Percentiles rank a stretch among this genome's conserved stretches.
Evolutionary conservation across 2,797 vertebrate genomes (phyloP).

Genomic region (Hydrocynus forskahlii): DNA sequence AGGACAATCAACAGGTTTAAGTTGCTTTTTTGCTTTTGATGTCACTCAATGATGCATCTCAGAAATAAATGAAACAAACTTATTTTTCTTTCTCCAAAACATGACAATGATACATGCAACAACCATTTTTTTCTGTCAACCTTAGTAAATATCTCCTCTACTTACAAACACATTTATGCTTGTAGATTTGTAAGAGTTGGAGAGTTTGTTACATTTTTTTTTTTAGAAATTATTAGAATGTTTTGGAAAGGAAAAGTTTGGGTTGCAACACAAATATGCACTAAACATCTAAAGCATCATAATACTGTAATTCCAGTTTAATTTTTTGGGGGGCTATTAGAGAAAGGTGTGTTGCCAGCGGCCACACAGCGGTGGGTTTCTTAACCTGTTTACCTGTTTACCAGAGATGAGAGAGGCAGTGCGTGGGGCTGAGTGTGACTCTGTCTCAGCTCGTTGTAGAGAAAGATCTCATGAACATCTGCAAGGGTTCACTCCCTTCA

Average conservation of each 20-base stretch:
- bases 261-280: not conserved
- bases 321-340: not conserved
- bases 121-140: too few relatives aligned
- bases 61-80: too few relatives aligned
- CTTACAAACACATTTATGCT: too few relatives aligned
- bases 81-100: too few relatives aligned
- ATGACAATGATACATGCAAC: too few relatives aligned
- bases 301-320: not conserved
- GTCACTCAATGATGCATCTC: too few relatives aligned
- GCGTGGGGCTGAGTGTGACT: slow-evolving; percentile 31
- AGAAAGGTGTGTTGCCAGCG: not conserved
- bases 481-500: slow-evolving; percentile 66
- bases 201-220: too few relatives aligned
- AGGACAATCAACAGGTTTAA: too few relatives aligned
- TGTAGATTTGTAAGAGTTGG: not conserved
- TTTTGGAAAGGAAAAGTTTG: not conserved
- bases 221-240: too few relatives aligned
- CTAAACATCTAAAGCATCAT: not conserved
- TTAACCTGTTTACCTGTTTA: slow-evolving; percentile 41
- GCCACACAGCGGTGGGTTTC: slow-evolving; percentile 2
- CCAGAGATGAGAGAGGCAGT: slow-evolving; percentile 29
- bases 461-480: slow-evolving; percentile 68
- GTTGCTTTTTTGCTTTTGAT: too few relatives aligned
- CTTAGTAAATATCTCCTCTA: too few relatives aligned
- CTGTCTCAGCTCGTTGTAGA: slow-evolving; percentile 49